A percentile compares a stretch with the other conserved stretches of the same genome.
These are phyloP conservation scores for Tenualosa thibaudeaui DNA, from an alignment of 2,797 vertebrate species.

Conservation along the genomic window DNA sequence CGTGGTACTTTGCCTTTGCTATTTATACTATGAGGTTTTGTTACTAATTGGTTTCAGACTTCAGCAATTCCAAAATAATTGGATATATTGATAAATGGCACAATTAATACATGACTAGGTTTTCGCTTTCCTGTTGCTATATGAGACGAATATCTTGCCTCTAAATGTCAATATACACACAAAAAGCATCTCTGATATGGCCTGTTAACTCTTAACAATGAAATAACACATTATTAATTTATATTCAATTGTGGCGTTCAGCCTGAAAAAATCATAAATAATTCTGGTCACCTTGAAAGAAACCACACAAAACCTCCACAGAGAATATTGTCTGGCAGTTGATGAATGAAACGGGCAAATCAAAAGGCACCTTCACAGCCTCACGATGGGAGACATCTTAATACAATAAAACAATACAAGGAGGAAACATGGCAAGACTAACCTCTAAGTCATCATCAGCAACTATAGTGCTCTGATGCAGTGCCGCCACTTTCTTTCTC, in stretches of 20 bases:
- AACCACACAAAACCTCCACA: not conserved
- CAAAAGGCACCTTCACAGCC: conserved; percentile 16
- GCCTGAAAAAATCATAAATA: not conserved
- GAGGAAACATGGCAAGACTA: not conserved
- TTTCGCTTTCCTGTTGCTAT: not conserved
- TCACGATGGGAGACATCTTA: not conserved
- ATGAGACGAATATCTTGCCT: not conserved
- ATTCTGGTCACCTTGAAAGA: conserved; percentile 14
- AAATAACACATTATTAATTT: too few relatives aligned
- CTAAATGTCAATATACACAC: not conserved
- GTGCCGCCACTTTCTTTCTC: not conserved
- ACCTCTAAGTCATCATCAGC: conserved; percentile 2
- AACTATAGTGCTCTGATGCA: not conserved
- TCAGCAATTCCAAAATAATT: not conserved
- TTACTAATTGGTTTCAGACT: not conserved
- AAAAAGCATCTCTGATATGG: not conserved
- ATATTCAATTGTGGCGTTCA: not conserved
- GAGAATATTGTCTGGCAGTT: not conserved
- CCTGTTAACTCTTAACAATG: too few relatives aligned
- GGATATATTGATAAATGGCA: not conserved
- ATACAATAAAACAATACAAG: not conserved
- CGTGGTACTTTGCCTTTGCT: not conserved
- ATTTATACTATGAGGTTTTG: not conserved
- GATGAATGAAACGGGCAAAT: not conserved
- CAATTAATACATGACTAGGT: not conserved